These are phyloP conservation scores for Lepidocolaptes lacrymiger DNA, from an alignment of 2,797 vertebrate genomes.

Conservation along the genomic window DNA sequence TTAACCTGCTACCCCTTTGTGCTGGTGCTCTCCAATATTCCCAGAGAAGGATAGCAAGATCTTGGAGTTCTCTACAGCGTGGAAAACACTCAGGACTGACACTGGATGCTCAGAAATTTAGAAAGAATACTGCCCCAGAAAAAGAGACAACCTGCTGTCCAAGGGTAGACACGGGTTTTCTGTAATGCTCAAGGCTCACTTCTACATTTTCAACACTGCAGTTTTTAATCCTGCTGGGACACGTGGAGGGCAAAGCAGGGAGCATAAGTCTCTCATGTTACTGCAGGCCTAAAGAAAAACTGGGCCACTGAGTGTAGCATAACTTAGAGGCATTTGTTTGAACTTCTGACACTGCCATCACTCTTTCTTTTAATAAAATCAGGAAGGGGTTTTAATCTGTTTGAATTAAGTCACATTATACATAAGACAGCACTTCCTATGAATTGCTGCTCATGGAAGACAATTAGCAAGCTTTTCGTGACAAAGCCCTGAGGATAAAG, in stretches of 20 bases:
- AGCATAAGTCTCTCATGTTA: background rate
- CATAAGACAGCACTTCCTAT: background rate
- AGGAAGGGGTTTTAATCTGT: background rate
- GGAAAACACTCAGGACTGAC: background rate
- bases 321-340: background rate
- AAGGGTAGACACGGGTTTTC: background rate
- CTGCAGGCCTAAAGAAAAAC: background rate
- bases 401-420: background rate
- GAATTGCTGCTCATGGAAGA: background rate
- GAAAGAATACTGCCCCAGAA: background rate
- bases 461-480: background rate
- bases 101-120: background rate
- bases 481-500: background rate
- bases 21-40: fast-evolving
- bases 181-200: background rate
- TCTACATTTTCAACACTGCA: background rate
- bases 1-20: background rate
- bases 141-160: background rate
- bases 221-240: background rate
- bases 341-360: background rate
- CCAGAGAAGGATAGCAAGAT: background rate
- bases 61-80: background rate
- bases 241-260: fast-evolving
- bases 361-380: background rate
- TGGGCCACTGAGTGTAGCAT: background rate